Conservation (phyloP, 2,888 invertebrate genomes). For the Andrena trimmerana region DNA sequence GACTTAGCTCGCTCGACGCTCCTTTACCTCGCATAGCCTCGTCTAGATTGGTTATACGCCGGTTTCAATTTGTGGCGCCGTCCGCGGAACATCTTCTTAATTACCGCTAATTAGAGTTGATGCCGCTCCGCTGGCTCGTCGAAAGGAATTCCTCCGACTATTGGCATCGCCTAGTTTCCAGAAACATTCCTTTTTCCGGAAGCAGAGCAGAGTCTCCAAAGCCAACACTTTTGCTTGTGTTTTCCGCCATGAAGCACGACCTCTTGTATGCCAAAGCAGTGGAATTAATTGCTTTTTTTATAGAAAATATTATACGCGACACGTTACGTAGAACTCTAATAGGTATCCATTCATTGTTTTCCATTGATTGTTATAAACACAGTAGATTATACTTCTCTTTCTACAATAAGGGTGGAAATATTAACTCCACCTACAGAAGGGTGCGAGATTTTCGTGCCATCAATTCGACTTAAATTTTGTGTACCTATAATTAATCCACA, state of each 20-base stretch:
- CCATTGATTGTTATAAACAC: too few species aligned
- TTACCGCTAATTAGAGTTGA: constrained; percentile 77
- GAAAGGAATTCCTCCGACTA: constrained; percentile 55
- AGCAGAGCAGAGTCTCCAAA: constrained; percentile 10
- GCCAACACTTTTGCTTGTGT: constrained; percentile 15
- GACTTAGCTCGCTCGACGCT: constrained; percentile 46
- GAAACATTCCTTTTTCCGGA: constrained; percentile 40
- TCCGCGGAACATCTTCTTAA: constrained; percentile 74
- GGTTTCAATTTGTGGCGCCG: constrained; percentile 74
- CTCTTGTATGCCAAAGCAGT: too few species aligned
- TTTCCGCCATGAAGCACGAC: neutral
- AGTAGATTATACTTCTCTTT: too few species aligned
- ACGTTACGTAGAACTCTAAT: too few species aligned
- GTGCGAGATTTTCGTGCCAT: too few species aligned
- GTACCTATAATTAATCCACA: too few species aligned
- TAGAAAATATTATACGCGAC: too few species aligned
- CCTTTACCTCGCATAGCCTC: constrained; percentile 35
- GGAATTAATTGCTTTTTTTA: too few species aligned
- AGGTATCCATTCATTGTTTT: too few species aligned
- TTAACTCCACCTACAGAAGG: too few species aligned
- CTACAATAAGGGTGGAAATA: too few species aligned
- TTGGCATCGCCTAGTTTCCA: constrained; percentile 56
- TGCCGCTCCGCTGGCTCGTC: constrained; percentile 47
- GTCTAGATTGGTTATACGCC: constrained; percentile 60
- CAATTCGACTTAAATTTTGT: too few species aligned